Evolutionary conservation across 2,888 invertebrate genomes (phyloP), one percentile per base, ranked within the genome.

Genomic region (Cistogaster globosa): DNA sequence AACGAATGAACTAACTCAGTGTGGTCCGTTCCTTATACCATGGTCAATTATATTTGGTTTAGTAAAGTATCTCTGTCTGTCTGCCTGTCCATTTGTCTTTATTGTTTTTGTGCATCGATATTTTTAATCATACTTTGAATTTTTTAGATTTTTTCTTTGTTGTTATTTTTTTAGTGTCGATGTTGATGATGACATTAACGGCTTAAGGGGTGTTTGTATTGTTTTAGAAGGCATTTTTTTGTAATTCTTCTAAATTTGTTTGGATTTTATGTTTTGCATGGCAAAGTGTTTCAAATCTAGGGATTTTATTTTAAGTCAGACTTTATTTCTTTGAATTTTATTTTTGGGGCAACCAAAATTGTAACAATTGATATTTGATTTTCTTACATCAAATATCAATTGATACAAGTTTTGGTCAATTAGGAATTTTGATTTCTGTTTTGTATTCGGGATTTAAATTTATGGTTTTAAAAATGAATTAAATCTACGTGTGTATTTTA

Each of bases 221-320:
- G 68, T 74, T 77, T 65, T 18, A 8, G 68, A 62, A 77, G 36
- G 72, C 67, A 58, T 81, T 63, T 78, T 79, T 67, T 58, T 42
- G 20, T 38, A 55, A 14, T 58, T 75, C 63, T 62, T 75, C 11
- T 55, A 48, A 45, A 60, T 68, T 79, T 68, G 16, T 78, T 16
- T 62, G 12, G 16, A 16, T 55, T 58, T 78, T 62, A 1, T 53
- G 45, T 62, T 69, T 57, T 60, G 42, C 55, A 57, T 69, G 18
- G 51, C 42, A 68, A 79, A 85, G 82, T 82, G 78, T 82, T 79
- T 65, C 22, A 79, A 85, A 85, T 82, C 82, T 85, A 53, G 75
- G 82, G 85, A 85, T 85, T 85, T 78, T 85, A 78, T 85, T 82
- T 60, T 65, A 71, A 82, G 71, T 75, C 85, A 71, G 62, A 51